Evolutionary conservation across 2,113 vertebrate genomes (phyloP).

Genomic region (Psittacus erithacus): DNA sequence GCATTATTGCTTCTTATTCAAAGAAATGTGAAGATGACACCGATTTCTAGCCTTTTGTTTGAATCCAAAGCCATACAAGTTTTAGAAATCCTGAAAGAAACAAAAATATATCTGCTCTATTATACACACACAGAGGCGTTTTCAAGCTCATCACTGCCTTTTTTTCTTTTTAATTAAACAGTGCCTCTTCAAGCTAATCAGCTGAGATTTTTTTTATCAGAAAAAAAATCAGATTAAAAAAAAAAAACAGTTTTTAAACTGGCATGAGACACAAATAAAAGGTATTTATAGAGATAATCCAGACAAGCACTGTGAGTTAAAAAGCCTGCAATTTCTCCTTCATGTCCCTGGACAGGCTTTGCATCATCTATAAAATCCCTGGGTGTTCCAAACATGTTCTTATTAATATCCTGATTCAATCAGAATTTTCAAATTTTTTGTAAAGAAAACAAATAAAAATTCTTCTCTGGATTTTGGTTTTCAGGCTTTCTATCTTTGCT

Average conservation of each 20-base stretch:
- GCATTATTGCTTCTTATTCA: slow-evolving; percentile 55
- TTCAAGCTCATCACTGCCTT: not conserved
- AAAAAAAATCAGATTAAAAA: not conserved
- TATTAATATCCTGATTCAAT: not conserved
- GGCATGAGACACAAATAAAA: not conserved
- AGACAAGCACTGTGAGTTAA: not conserved
- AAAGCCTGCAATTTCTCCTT: not conserved
- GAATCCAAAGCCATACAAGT: not conserved
- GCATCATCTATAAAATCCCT: not conserved
- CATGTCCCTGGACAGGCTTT: not conserved
- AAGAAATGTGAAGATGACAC: not conserved
- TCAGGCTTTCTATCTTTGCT: not conserved
- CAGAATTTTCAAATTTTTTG: not conserved
- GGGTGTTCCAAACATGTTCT: not conserved
- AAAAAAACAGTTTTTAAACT: not conserved
- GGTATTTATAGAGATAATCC: not conserved
- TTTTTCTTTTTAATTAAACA: not conserved
- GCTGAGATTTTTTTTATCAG: not conserved
- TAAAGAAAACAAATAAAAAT: not conserved
- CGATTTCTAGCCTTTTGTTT: not conserved
- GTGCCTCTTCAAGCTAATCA: not conserved
- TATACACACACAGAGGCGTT: not conserved
- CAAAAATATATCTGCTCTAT: not conserved
- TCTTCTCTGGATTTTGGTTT: not conserved
- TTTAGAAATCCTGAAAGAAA: slow-evolving; percentile 64